Percentiles rank a stretch among this genome's conserved stretches.
phyloP scores from a whole-genome alignment of 1,140 invertebrate genomes.

The Phenacoccus solenopsis region DNA sequence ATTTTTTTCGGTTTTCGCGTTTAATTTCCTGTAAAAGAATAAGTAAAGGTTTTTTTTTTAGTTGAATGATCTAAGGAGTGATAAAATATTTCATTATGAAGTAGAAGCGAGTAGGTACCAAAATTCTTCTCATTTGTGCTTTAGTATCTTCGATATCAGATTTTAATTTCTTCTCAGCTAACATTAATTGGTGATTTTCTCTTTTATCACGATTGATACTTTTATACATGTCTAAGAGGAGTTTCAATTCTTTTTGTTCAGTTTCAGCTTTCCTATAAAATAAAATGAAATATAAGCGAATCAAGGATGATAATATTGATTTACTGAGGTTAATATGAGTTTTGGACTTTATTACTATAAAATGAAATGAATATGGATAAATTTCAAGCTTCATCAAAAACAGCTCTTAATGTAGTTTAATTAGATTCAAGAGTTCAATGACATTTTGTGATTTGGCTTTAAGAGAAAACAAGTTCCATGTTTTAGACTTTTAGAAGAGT shows the following conservation, averaged over 20 bases:
- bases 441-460: too few species aligned
- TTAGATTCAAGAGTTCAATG: too few species aligned
- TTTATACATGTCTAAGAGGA: conserved; percentile 94
- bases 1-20: conserved; percentile 77
- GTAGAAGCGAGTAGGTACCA: conserved; percentile 34
- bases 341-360: too few species aligned
- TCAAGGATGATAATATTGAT: too few species aligned
- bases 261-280: conserved; percentile 73
- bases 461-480: too few species aligned
- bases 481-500: too few species aligned
- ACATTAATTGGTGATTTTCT: conserved; percentile 93
- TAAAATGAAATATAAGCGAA: too few species aligned
- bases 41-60: not conserved
- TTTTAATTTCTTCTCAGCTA: conserved; percentile 78
- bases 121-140: conserved; percentile 58
- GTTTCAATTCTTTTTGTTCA: conserved; percentile 85
- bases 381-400: too few species aligned
- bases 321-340: too few species aligned
- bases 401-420: too few species aligned
- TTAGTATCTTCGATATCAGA: conserved; percentile 81
- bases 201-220: conserved; percentile 88
- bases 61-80: not conserved
- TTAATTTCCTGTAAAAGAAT: conserved; percentile 59
- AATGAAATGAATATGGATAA: too few species aligned
- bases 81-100: too few species aligned